A percentile compares a stretch with the other conserved stretches of the same genome.
Evolutionary conservation across 2,888 invertebrate genomes (phyloP).

Genomic region (Acleris emargana): DNA sequence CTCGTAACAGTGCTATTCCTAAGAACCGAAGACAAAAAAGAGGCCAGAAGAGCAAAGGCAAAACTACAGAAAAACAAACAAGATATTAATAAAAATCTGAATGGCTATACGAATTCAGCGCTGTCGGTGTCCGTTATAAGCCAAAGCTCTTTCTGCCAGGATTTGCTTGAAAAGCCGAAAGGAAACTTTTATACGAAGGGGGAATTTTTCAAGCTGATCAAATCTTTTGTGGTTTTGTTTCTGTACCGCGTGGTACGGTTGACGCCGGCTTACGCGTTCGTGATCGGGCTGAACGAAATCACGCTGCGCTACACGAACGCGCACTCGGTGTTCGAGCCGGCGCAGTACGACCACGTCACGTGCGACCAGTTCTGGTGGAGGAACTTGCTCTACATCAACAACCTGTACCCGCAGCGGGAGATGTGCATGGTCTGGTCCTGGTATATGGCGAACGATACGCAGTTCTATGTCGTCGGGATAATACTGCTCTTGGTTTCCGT

Average conservation of each 20-base stretch:
- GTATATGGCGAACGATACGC: slow-evolving; percentile 92
- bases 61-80: slow-evolving; percentile 52
- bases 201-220: slow-evolving; percentile 67
- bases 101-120: slow-evolving; percentile 73
- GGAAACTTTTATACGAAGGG: slow-evolving; percentile 60
- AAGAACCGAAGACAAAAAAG: slow-evolving; percentile 84
- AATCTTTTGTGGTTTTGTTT: slow-evolving; percentile 79
- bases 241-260: slow-evolving; percentile 86
- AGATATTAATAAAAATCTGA: slow-evolving; percentile 73
- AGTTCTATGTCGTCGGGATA: slow-evolving; percentile 89
- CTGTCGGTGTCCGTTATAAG: slow-evolving; percentile 74
- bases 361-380: slow-evolving; percentile 93
- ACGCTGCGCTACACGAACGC: slow-evolving; percentile 88
- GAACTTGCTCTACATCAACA: slow-evolving; percentile 92
- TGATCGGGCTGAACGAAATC: slow-evolving; percentile 89
- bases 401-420: slow-evolving; percentile 89
- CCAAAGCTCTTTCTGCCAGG: slow-evolving; percentile 75
- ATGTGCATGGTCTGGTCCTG: slow-evolving; percentile 93
- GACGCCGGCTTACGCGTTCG: slow-evolving; percentile 92
- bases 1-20: slow-evolving; percentile 89
- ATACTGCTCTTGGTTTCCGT: slow-evolving; percentile 86
- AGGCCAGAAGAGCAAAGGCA: slow-evolving; percentile 53
- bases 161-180: slow-evolving; percentile 68
- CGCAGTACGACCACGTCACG: slow-evolving; percentile 87
- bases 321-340: slow-evolving; percentile 89